phyloP scores from a whole-genome alignment of 2,113 vertebrate species.

The Argyrosomus japonicus region DNA sequence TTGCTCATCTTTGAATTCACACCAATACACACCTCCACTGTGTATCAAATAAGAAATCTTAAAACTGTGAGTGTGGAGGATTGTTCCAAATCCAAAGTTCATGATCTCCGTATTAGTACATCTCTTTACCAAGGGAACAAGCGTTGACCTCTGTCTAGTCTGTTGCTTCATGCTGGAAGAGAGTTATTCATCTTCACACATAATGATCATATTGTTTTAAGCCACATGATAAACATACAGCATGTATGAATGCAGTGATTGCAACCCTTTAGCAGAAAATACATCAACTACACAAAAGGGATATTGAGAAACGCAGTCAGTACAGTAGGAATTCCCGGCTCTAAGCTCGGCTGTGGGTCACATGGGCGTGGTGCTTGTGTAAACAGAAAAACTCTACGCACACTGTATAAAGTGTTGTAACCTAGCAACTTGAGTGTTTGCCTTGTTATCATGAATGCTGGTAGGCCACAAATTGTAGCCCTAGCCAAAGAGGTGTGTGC shows the following conservation, averaged over 20 bases:
- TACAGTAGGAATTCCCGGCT: constrained; percentile 15
- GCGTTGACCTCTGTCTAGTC: not conserved
- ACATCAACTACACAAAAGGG: not conserved
- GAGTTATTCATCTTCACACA: not conserved
- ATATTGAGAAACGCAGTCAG: constrained; percentile 17
- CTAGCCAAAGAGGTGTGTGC: constrained; percentile 32
- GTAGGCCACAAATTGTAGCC: constrained; percentile 19
- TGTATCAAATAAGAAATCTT: not conserved
- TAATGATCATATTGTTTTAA: not conserved
- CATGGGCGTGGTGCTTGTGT: constrained; percentile 62
- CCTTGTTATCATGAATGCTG: constrained; percentile 55
- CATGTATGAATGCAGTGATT: not conserved
- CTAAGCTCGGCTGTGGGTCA: constrained; percentile 45
- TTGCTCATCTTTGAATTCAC: not conserved
- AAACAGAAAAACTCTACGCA: constrained; percentile 5
- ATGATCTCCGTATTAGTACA: not conserved
- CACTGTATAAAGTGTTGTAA: constrained; percentile 1
- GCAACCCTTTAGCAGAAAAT: not conserved
- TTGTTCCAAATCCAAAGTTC: not conserved
- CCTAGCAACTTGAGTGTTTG: constrained; percentile 72
- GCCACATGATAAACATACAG: not conserved
- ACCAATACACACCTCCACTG: constrained; percentile 3
- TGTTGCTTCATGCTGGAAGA: not conserved
- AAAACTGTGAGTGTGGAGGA: not conserved
- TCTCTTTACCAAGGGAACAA: not conserved